phyloP scores from a whole-genome alignment of 2,888 invertebrate genomes.

The Drosophila pseudotalamancana region DNA sequence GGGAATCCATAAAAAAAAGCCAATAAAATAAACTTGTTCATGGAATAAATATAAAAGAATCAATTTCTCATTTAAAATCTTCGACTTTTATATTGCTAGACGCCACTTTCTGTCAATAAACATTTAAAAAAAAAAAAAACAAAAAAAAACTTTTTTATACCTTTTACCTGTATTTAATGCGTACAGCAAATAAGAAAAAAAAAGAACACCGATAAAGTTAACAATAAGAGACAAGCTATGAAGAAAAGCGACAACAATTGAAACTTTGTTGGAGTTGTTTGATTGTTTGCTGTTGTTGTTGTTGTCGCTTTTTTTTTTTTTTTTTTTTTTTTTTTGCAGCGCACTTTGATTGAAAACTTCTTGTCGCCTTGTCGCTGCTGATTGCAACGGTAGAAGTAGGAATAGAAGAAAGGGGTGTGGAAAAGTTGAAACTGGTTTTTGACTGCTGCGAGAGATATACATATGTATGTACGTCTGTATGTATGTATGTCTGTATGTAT shows the following conservation, averaged over 20 bases:
- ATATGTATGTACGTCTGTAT: too few species aligned
- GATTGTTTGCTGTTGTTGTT: not conserved
- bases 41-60: not conserved
- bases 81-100: not conserved
- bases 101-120: not conserved
- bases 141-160: not conserved
- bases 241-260: slow-evolving; percentile 26
- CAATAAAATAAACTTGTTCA: too few species aligned
- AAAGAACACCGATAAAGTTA: not conserved
- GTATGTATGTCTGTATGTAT: too few species aligned
- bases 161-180: slow-evolving; percentile 9
- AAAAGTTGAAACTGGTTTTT: slow-evolving; percentile 42
- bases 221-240: slow-evolving; percentile 3
- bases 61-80: slow-evolving; percentile 5
- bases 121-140: too few species aligned
- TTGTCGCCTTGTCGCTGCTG: slow-evolving; percentile 50
- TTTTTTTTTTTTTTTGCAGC: slow-evolving; percentile 24
- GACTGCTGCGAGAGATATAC: slow-evolving; percentile 16
- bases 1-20: too few species aligned
- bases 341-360: slow-evolving; percentile 53
- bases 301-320: not conserved
- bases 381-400: slow-evolving; percentile 30
- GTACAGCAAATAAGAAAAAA: not conserved
- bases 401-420: slow-evolving; percentile 30
- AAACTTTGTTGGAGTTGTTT: slow-evolving; percentile 18